Percentiles rank a stretch among this genome's conserved stretches.
Conservation (phyloP, 37 sponge, comb jelly and placozoan genomes). For the Lycopodina hypogea region DNA sequence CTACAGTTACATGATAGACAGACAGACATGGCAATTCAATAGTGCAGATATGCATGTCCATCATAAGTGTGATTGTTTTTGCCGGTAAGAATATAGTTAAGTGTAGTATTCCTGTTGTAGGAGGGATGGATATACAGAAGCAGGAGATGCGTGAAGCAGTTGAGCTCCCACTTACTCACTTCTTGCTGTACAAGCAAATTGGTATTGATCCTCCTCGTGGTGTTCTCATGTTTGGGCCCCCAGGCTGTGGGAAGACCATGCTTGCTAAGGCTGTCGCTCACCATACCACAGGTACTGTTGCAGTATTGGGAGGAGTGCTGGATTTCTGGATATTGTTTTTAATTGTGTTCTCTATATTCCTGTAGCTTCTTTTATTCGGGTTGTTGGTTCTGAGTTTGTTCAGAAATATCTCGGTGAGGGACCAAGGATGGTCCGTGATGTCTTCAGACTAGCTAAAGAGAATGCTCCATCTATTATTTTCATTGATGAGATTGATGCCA, state of each 20-base stretch:
- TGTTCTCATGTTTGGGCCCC: constrained; percentile 97
- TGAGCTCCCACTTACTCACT: constrained; percentile 95
- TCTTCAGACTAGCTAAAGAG: constrained; percentile 95
- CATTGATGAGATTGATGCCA: constrained; percentile 99
- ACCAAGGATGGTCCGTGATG: constrained; percentile 96
- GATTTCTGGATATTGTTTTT: too few relatives aligned
- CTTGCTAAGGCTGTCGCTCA: constrained; percentile 96
- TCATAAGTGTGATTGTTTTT: too few relatives aligned
- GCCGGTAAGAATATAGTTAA: too few relatives aligned
- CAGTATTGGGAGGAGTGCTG: background rate
- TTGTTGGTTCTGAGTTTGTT: constrained; percentile 98
- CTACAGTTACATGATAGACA: too few relatives aligned
- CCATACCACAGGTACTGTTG: constrained; percentile 69
- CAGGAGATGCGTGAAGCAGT: constrained; percentile 98
- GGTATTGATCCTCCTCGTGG: constrained; percentile 99
- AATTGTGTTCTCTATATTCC: background rate
- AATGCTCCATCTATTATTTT: constrained; percentile 98
- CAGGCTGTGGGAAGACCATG: constrained; percentile 99
- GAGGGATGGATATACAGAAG: constrained; percentile 98
- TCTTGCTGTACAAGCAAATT: constrained; percentile 97
- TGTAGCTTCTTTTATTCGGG: constrained; percentile 89
- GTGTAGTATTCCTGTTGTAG: constrained; percentile 8
- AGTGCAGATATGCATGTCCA: too few relatives aligned
- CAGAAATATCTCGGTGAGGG: constrained; percentile 99
- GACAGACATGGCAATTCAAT: too few relatives aligned